Conservation (phyloP, 2,888 invertebrate species). For the Seira ritae region DNA sequence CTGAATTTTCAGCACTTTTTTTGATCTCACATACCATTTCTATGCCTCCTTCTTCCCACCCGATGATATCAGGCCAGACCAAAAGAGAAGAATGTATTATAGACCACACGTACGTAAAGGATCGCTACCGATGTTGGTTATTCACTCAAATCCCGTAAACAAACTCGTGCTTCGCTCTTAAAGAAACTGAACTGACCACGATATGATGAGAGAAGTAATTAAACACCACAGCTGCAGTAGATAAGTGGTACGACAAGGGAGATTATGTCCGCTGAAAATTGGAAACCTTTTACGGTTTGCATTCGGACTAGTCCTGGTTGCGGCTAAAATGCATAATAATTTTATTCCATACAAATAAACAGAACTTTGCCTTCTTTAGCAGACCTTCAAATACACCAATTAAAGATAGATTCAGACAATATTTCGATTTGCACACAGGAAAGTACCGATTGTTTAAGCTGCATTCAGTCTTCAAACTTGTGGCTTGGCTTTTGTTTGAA, state of each 20-base stretch:
- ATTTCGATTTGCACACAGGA: too few relatives aligned
- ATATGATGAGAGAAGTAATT: not conserved
- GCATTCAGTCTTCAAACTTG: too few relatives aligned
- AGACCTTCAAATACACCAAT: not conserved
- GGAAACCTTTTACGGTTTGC: not conserved
- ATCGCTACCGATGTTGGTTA: not conserved
- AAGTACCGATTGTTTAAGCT: too few relatives aligned
- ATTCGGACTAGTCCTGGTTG: not conserved
- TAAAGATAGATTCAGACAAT: too few relatives aligned
- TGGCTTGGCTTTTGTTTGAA: not conserved
- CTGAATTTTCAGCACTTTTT: slow-evolving; percentile 13
- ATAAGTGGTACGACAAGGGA: not conserved
- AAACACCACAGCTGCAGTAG: not conserved
- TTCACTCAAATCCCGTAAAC: not conserved
- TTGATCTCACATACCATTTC: slow-evolving; percentile 35
- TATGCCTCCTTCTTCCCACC: not conserved
- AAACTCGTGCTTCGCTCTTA: not conserved
- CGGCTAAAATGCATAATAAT: not conserved
- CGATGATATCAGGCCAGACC: not conserved
- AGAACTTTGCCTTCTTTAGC: not conserved
- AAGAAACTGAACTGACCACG: not conserved
- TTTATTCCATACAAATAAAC: not conserved
- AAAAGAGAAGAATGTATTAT: not conserved
- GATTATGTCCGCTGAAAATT: not conserved
- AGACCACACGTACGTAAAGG: not conserved